Evolutionary conservation across 2,113 vertebrate genomes (phyloP).

Genomic region (Chrysochloris asiatica): DNA sequence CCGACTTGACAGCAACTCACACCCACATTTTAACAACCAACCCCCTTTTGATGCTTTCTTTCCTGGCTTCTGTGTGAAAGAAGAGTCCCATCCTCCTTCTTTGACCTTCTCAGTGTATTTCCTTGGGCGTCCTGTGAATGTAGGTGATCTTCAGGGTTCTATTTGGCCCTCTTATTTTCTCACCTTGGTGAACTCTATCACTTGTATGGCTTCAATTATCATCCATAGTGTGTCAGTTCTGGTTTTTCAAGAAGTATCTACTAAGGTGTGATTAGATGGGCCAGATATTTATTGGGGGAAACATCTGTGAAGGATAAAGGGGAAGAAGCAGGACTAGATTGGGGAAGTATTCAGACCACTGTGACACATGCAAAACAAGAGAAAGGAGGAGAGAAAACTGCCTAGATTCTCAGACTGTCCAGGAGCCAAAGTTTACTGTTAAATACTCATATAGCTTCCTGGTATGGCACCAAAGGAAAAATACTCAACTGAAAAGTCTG

Average conservation of each 20-base stretch:
- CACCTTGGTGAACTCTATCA: background rate
- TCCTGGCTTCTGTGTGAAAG: background rate
- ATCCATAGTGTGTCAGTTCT: background rate
- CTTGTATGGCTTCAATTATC: background rate
- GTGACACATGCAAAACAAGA: background rate
- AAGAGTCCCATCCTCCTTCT: background rate
- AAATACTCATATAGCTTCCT: too few species aligned
- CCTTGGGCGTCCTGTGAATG: background rate
- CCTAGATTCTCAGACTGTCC: too few species aligned
- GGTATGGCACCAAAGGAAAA: too few species aligned
- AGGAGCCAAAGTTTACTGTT: too few species aligned
- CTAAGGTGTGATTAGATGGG: background rate
- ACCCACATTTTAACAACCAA: too few species aligned
- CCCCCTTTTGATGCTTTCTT: background rate
- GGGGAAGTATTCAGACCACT: background rate
- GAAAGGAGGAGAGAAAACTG: too few species aligned
- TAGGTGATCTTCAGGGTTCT: background rate
- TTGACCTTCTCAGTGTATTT: background rate
- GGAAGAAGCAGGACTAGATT: background rate
- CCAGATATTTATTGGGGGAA: background rate
- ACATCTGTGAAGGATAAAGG: background rate
- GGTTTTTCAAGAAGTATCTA: slow-evolving; percentile 10
- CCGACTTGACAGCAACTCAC: too few species aligned
- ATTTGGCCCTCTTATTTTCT: background rate
- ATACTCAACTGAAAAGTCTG: too few species aligned